These are phyloP conservation scores for Phalacrocorax brasilianus DNA, from an alignment of 2,113 vertebrate genomes.

Conservation along the genomic window DNA sequence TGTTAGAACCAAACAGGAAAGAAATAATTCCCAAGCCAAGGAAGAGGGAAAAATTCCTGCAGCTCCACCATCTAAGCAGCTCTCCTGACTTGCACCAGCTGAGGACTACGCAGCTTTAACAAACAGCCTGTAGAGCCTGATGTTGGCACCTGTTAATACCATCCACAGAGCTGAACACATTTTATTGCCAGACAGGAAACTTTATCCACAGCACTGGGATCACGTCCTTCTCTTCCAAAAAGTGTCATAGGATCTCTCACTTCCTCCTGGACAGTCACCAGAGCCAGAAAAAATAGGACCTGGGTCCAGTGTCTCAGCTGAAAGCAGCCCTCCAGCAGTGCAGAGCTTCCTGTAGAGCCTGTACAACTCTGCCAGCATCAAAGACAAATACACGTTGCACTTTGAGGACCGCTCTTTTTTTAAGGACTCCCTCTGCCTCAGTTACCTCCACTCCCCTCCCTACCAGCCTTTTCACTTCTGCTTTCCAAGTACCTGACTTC, in stretches of 20 bases:
- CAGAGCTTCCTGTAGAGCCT: constrained; percentile 23
- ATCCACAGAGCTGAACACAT: not conserved
- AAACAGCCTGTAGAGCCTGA: not conserved
- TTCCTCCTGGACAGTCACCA: constrained; percentile 51
- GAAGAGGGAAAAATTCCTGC: not conserved
- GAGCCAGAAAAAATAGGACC: constrained; percentile 63
- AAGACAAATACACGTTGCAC: not conserved
- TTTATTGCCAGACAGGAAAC: constrained; percentile 54
- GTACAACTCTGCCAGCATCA: not conserved
- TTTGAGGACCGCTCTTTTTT: not conserved
- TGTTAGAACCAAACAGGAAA: not conserved
- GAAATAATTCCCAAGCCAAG: not conserved
- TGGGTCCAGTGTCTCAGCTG: constrained; percentile 39
- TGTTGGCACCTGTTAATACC: constrained; percentile 53
- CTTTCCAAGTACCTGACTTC: not conserved
- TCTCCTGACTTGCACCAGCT: not conserved
- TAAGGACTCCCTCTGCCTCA: not conserved
- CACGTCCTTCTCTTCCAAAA: constrained; percentile 50
- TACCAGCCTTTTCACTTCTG: not conserved
- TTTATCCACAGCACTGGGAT: constrained; percentile 34
- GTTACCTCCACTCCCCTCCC: not conserved
- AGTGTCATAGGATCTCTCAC: constrained; percentile 49
- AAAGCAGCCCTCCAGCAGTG: constrained; percentile 49
- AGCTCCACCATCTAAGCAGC: not conserved
- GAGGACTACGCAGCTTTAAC: not conserved